Conservation (phyloP, 1,140 invertebrate species). For the Drosophila eugracilis region DNA sequence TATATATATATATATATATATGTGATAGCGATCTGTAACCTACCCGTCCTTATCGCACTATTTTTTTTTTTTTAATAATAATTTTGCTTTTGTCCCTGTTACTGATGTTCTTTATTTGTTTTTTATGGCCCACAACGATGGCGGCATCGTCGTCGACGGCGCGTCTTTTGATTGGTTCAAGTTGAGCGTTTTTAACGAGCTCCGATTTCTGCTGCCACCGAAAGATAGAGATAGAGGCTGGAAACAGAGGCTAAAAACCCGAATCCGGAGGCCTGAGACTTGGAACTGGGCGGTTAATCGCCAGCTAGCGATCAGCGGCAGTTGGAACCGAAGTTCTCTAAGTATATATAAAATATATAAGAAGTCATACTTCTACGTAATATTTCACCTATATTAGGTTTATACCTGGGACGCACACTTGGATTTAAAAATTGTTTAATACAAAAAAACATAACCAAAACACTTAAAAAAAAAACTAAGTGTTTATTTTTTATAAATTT, state of each 20-base stretch:
- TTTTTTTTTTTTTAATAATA: conserved; percentile 59
- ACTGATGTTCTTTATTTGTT: conserved; percentile 54
- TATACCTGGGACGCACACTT: conserved; percentile 23
- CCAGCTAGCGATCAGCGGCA: conserved; percentile 58
- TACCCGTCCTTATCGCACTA: conserved; percentile 19
- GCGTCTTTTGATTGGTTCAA: conserved; percentile 83
- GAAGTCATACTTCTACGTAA: conserved; percentile 80
- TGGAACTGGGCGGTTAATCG: conserved; percentile 49
- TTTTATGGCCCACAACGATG: conserved; percentile 63
- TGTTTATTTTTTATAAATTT: too few species aligned
- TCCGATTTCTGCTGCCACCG: conserved; percentile 69
- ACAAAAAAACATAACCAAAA: neutral
- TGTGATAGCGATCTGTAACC: neutral
- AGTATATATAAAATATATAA: conserved; percentile 56
- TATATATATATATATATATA: neutral
- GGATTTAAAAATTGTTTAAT: neutral
- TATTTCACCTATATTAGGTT: conserved; percentile 80
- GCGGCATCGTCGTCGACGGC: conserved; percentile 54
- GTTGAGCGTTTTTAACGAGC: conserved; percentile 76
- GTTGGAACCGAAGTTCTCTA: conserved; percentile 39
- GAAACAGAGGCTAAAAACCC: conserved; percentile 8
- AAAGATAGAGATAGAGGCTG: conserved; percentile 39
- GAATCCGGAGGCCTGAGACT: neutral
- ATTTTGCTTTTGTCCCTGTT: conserved; percentile 15
- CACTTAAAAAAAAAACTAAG: neutral